phyloP scores from a whole-genome alignment of 2,113 vertebrate species.

The Lagenorhynchus albirostris region DNA sequence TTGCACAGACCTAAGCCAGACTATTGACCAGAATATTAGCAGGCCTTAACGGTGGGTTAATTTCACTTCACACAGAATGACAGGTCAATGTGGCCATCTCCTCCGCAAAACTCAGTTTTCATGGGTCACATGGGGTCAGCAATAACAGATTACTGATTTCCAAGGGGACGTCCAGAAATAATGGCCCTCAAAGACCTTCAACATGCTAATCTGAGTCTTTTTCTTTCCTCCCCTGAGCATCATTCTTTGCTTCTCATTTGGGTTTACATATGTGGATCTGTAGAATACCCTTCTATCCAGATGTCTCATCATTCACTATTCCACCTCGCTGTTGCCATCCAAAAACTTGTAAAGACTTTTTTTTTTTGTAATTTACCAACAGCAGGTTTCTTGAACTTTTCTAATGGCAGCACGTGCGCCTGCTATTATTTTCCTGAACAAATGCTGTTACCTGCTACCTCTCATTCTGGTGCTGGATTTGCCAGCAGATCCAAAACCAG shows the following conservation, averaged over 20 bases:
- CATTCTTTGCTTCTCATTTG: background rate
- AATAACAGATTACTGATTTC: background rate
- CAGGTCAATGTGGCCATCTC: background rate
- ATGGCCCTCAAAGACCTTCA: background rate
- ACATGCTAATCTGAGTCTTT: background rate
- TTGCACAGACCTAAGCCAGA: background rate
- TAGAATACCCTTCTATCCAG: background rate
- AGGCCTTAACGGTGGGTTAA: background rate
- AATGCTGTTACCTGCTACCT: background rate
- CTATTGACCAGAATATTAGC: background rate
- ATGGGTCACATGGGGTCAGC: background rate
- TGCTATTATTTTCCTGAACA: background rate
- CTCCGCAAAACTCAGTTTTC: background rate
- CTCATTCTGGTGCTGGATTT: background rate
- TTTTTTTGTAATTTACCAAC: background rate
- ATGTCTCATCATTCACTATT: background rate
- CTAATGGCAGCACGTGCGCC: too few relatives aligned
- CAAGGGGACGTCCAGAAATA: background rate
- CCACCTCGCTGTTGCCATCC: background rate
- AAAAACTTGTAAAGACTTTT: background rate
- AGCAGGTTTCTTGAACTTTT: too few relatives aligned
- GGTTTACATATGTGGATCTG: background rate
- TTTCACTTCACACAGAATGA: background rate
- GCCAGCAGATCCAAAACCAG: background rate
- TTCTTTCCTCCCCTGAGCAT: background rate